Percentiles rank a stretch among this genome's conserved stretches.
phyloP scores from a whole-genome alignment of 2,113 vertebrate species.

The Scomber scombrus region DNA sequence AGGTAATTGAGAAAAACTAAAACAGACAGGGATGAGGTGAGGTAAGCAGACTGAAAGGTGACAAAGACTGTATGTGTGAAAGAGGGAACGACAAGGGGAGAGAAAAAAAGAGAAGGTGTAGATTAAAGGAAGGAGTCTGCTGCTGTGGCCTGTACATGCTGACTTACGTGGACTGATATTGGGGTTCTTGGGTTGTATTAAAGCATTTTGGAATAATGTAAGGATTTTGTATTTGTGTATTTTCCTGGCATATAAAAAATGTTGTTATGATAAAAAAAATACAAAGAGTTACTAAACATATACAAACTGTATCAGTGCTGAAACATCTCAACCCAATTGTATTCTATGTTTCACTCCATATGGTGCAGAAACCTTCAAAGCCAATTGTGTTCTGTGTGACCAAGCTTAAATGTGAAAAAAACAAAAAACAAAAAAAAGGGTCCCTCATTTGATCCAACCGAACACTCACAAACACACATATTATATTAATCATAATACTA shows the following conservation, averaged over 20 bases:
- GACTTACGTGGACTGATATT: background rate
- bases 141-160: slow-evolving; percentile 28
- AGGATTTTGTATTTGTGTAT: background rate
- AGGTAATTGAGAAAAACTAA: slow-evolving; percentile 8
- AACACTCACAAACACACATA: too few species aligned
- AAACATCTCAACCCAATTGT: too few species aligned
- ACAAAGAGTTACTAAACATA: too few species aligned
- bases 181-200: background rate
- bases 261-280: background rate
- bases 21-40: background rate
- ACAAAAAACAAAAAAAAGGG: rapidly evolving
- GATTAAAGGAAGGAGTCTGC: slow-evolving; percentile 44
- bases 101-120: slow-evolving; percentile 10
- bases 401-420: too few species aligned
- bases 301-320: too few species aligned
- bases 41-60: slow-evolving; percentile 21
- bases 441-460: too few species aligned
- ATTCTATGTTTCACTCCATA: too few species aligned
- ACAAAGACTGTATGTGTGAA: slow-evolving; percentile 32
- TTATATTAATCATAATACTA: too few species aligned
- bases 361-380: too few species aligned
- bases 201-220: background rate
- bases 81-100: background rate
- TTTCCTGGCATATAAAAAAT: background rate
- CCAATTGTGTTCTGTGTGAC: too few species aligned